phyloP scores from a whole-genome alignment of 2,113 vertebrate genomes.

The Upupa epops region DNA sequence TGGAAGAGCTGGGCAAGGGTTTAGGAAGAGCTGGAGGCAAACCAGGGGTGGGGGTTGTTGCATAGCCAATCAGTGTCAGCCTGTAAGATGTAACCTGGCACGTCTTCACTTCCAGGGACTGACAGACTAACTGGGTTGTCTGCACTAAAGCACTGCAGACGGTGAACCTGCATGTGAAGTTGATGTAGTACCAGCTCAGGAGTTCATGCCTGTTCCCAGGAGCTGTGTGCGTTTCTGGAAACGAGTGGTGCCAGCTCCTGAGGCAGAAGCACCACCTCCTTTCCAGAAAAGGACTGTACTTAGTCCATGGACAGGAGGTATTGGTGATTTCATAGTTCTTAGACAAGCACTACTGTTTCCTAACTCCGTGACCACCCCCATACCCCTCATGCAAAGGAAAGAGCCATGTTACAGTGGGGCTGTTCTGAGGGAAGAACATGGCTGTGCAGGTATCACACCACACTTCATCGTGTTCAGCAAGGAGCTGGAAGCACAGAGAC shows the following conservation, averaged over 20 bases:
- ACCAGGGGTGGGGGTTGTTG: rapidly evolving
- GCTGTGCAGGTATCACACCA: no score
- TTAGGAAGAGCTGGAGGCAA: not conserved
- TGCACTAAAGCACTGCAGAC: not conserved
- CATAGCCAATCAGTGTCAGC: rapidly evolving
- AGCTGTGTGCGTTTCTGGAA: not conserved
- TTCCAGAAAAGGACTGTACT: not conserved
- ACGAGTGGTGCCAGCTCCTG: not conserved
- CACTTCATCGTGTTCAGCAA: rapidly evolving
- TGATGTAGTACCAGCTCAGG: not conserved
- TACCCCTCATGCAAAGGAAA: not conserved
- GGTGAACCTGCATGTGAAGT: not conserved
- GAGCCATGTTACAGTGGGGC: not conserved
- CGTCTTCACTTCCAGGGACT: rapidly evolving
- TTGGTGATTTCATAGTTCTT: conserved; percentile 29
- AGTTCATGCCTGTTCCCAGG: rapidly evolving
- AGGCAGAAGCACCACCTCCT: not conserved
- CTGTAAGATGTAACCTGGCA: rapidly evolving
- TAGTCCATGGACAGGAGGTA: not conserved
- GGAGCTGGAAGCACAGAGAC: not conserved
- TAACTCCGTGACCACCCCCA: not conserved
- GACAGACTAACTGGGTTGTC: rapidly evolving
- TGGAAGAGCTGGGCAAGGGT: not conserved
- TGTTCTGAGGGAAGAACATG: not conserved
- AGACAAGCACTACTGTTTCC: conserved; percentile 5